These are phyloP conservation scores for Chlamydotis undulata DNA, from an alignment of 2,113 vertebrate species.

Conservation along the genomic window DNA sequence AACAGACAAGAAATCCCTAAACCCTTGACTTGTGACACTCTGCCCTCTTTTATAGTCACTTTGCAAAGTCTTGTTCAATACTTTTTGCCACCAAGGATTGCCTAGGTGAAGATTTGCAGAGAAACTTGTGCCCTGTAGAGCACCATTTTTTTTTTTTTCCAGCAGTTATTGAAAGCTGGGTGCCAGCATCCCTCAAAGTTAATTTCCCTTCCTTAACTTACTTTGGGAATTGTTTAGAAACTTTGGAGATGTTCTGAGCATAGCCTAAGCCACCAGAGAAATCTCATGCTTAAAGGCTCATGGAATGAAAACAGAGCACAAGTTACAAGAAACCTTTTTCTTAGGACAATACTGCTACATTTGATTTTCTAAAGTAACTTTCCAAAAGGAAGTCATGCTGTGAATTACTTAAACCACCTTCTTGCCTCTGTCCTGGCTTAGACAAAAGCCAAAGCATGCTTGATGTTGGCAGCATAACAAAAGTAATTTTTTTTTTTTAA, in stretches of 20 bases:
- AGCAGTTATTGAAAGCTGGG: background rate
- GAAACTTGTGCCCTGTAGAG: background rate
- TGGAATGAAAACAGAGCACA: background rate
- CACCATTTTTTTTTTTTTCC: background rate
- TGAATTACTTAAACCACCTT: background rate
- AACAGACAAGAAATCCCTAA: background rate
- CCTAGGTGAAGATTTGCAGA: background rate
- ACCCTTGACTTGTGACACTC: background rate
- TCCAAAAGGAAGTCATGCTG: background rate
- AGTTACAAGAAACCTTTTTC: background rate
- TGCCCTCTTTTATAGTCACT: background rate
- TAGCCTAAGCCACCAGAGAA: background rate
- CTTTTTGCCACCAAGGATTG: background rate
- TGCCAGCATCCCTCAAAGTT: background rate
- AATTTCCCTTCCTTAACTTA: background rate
- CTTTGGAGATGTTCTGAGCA: background rate
- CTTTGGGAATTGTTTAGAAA: background rate
- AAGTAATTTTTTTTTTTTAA: background rate
- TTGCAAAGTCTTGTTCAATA: background rate
- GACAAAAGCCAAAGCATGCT: background rate
- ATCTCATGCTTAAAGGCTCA: background rate
- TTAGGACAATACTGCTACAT: background rate
- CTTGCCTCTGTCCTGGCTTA: background rate
- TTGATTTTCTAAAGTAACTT: background rate
- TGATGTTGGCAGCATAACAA: background rate